Evolutionary conservation across 1,140 invertebrate genomes (phyloP).

Genomic region (Habropoda laboriosa): DNA sequence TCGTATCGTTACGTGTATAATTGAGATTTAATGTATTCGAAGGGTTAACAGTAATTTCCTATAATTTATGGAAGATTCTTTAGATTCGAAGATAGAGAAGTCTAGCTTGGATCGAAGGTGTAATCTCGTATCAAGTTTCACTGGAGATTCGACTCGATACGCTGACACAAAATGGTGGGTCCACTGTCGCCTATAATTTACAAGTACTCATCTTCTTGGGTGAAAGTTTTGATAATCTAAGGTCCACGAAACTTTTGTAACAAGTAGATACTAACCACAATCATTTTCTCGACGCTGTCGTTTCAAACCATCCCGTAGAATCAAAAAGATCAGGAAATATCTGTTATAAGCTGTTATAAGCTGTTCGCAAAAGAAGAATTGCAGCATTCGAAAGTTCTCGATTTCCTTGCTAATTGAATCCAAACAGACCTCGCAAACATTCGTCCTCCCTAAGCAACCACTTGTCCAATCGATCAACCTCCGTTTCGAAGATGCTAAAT

Average conservation of each 20-base stretch:
- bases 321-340: neutral
- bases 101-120: neutral
- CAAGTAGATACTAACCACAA: neutral
- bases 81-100: neutral
- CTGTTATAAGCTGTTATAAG: too few species aligned
- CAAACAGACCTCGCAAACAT: neutral
- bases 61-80: too few species aligned
- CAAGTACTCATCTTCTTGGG: neutral
- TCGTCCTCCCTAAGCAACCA: too few species aligned
- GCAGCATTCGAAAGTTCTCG: neutral
- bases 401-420: neutral
- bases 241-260: slow-evolving; percentile 1
- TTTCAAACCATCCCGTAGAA: too few species aligned
- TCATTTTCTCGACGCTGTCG: too few species aligned
- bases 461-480: too few species aligned
- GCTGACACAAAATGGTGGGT: too few species aligned
- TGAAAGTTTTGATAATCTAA: slow-evolving; percentile 38
- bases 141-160: neutral
- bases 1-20: too few species aligned
- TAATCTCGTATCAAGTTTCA: neutral
- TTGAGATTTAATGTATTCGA: too few species aligned
- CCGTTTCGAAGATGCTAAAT: too few species aligned
- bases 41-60: too few species aligned
- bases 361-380: neutral
- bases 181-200: neutral